These are phyloP conservation scores for Gonatopus flavifemur DNA, from an alignment of 1,140 invertebrate genomes.

Conservation along the genomic window DNA sequence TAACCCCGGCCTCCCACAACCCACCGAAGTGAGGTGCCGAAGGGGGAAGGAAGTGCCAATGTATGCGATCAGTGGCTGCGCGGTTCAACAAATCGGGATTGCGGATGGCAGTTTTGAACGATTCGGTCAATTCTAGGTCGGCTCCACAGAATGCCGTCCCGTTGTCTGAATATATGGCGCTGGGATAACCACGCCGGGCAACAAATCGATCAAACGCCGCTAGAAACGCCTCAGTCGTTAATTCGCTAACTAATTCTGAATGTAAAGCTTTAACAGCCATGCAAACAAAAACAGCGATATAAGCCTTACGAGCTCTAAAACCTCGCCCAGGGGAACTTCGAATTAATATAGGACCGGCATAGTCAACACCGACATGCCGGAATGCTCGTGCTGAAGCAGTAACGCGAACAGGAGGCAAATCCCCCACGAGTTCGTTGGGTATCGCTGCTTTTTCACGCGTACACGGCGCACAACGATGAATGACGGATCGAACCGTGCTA, in stretches of 20 bases:
- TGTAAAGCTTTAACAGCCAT: constrained; percentile 37
- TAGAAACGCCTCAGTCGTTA: constrained; percentile 39
- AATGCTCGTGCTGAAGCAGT: constrained; percentile 30
- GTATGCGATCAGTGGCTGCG: neutral
- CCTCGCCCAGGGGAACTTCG: constrained; percentile 27
- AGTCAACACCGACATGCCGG: constrained; percentile 30
- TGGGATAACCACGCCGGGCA: constrained; percentile 32
- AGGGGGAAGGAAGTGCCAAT: neutral
- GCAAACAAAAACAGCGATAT: constrained; percentile 36
- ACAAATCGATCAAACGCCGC: constrained; percentile 40
- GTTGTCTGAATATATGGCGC: constrained; percentile 29
- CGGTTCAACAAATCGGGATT: neutral
- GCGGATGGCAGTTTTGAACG: neutral
- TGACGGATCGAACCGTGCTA: constrained; percentile 14
- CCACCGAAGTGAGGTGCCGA: neutral
- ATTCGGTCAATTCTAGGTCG: constrained; percentile 17
- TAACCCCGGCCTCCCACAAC: neutral
- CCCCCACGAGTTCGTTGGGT: constrained; percentile 32
- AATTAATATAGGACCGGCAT: constrained; percentile 36
- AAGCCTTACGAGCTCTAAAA: constrained; percentile 31
- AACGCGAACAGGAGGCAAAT: constrained; percentile 25
- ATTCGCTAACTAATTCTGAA: constrained; percentile 37
- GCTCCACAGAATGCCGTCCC: constrained; percentile 44
- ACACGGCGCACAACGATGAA: constrained; percentile 39
- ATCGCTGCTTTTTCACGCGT: constrained; percentile 21